phyloP scores from a whole-genome alignment of 1,140 invertebrate genomes.

The Apocrypta bakeri region DNA sequence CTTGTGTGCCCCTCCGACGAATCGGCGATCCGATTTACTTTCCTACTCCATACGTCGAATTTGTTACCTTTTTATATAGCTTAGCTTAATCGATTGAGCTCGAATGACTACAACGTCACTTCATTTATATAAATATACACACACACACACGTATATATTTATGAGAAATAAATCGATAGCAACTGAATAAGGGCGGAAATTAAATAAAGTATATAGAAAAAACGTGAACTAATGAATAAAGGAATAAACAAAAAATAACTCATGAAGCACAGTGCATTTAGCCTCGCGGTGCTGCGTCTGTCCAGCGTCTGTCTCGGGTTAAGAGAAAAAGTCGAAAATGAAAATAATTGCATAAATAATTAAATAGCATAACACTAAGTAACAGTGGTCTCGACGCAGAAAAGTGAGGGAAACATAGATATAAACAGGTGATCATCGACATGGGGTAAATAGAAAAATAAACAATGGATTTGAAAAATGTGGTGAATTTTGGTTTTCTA shows the following conservation, averaged over 20 bases:
- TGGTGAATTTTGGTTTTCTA: slow-evolving; percentile 22
- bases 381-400: not conserved
- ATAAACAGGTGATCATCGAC: slow-evolving; percentile 9
- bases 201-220: slow-evolving; percentile 39
- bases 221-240: slow-evolving; percentile 39
- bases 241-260: slow-evolving; percentile 48
- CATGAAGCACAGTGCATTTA: slow-evolving; percentile 40
- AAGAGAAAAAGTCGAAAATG: not conserved
- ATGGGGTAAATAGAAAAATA: not conserved
- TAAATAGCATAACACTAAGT: slow-evolving; percentile 12
- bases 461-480: slow-evolving; percentile 33
- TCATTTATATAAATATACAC: slow-evolving; percentile 60
- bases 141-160: slow-evolving; percentile 53
- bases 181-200: slow-evolving; percentile 17
- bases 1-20: slow-evolving; percentile 62
- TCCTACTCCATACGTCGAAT: slow-evolving; percentile 70
- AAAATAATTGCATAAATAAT: slow-evolving; percentile 8
- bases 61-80: slow-evolving; percentile 72
- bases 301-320: slow-evolving; percentile 36
- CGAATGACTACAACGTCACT: slow-evolving; percentile 63
- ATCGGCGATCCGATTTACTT: slow-evolving; percentile 68
- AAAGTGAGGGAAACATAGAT: not conserved
- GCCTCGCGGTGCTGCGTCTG: slow-evolving; percentile 47
- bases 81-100: slow-evolving; percentile 70
- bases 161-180: slow-evolving; percentile 51